Evolutionary conservation across 2,797 vertebrate species (phyloP).

Genomic region (Eutrigla gurnardus): DNA sequence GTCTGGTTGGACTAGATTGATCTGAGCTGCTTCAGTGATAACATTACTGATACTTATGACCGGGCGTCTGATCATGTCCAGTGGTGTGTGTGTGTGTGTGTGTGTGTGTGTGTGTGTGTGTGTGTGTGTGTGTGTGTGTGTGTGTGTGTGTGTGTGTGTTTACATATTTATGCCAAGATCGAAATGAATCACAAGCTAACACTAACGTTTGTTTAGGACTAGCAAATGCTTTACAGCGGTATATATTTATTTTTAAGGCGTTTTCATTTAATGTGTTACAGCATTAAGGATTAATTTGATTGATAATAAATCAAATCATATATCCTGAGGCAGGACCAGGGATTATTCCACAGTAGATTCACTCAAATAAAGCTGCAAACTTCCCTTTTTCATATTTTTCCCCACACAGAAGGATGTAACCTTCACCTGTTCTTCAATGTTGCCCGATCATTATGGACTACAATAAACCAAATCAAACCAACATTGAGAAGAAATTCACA

Average conservation of each 20-base stretch:
- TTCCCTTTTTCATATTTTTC: too few relatives aligned
- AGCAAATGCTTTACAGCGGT: too few relatives aligned
- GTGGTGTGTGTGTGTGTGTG: not conserved
- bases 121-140: not conserved
- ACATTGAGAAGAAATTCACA: too few relatives aligned
- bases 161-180: conserved; percentile 20
- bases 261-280: not conserved
- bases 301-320: not conserved
- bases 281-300: not conserved
- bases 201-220: not conserved
- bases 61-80: conserved; percentile 25
- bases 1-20: conserved; percentile 30
- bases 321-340: not conserved
- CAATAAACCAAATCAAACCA: conserved; percentile 35
- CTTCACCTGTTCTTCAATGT: conserved; percentile 18
- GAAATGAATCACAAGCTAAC: not conserved
- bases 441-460: conserved; percentile 10
- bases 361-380: too few relatives aligned
- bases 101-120: not conserved
- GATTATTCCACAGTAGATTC: not conserved
- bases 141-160: conserved; percentile 7
- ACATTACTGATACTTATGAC: conserved; percentile 55
- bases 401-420: conserved; percentile 8
- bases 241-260: not conserved
- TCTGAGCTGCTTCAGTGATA: conserved; percentile 29